Percentiles rank a stretch among this genome's conserved stretches.
Evolutionary conservation across 1,140 invertebrate genomes (phyloP).

Genomic region (Babylonia areolata): DNA sequence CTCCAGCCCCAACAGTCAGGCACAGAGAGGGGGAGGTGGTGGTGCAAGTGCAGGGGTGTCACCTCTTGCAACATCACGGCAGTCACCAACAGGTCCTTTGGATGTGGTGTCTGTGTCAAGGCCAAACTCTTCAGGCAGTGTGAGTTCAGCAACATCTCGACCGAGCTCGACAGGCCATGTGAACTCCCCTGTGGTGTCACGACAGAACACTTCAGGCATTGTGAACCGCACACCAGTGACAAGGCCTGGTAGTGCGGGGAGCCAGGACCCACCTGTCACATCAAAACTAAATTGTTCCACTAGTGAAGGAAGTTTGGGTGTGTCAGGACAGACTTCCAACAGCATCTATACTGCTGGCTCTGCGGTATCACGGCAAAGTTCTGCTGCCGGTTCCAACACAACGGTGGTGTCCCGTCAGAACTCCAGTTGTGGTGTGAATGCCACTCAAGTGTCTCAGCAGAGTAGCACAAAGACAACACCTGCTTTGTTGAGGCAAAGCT

Average conservation of each 20-base stretch:
- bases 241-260: neutral
- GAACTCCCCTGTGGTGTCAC: neutral
- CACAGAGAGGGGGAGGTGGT: neutral
- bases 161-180: neutral
- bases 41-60: neutral
- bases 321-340: neutral
- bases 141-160: neutral
- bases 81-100: neutral
- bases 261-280: neutral
- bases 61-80: neutral
- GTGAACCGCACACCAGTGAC: neutral
- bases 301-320: neutral
- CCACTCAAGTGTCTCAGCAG: neutral
- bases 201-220: neutral
- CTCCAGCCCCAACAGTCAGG: neutral
- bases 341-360: neutral
- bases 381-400: neutral
- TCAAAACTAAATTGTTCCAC: neutral
- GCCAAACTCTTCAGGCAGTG: conserved; percentile 20
- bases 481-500: neutral
- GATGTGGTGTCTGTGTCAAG: conserved; percentile 13
- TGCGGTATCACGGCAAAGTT: neutral
- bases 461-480: neutral
- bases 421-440: neutral
- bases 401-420: neutral